Base-by-base conservation (phyloP, 2,113 vertebrate species). In the Circaetus gallicus region DNA sequence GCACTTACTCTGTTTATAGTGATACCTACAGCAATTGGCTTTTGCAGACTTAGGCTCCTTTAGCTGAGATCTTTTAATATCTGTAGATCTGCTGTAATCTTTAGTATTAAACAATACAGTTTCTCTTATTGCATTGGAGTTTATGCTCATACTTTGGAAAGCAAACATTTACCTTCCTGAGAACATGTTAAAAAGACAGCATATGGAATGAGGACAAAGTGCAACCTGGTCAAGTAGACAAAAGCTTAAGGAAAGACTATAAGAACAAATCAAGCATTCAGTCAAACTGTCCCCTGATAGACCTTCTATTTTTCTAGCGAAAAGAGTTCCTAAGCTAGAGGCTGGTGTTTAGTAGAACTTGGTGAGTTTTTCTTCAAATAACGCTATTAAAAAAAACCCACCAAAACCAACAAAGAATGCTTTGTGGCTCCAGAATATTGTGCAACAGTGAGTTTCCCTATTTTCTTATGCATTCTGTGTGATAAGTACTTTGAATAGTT, bases 321-420 rank as follows among this genome's bases (percentile, higher is more conserved):
- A 53, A 74, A 43, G 15, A 43, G 13, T 29, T 87, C 9, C 24
- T 61, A 50, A 66, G 19, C 9, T 76, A 63, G 43, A 70, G 9
- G n/a, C 31, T 79, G 12, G 24, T 49, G 20, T 59, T 90, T 16
- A 65, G 45, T 49, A 55, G 28, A 32, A 49, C 32, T 55, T 49
- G 24, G 20, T 59, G 28, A 55, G 34, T 31, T 45, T 69, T 74
- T 80, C 43, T 80, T 53, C 17, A 55, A 59, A 82, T 21, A 43
- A 6, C 55, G 3, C 17, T 65, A 4, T 66, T 65, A 16, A 50
- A 45, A 5, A 74, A 4, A 1, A 0, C 1, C 2, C 34, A 52
- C 31, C 5, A 38, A 74, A 63, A 8, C 9, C 4, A 70, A 29
- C 2, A 32, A 31, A 74, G 18, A 17, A 19, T 56, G 14, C 2